phyloP scores from a whole-genome alignment of 2,113 vertebrate species.

The Hydropotes inermis region DNA sequence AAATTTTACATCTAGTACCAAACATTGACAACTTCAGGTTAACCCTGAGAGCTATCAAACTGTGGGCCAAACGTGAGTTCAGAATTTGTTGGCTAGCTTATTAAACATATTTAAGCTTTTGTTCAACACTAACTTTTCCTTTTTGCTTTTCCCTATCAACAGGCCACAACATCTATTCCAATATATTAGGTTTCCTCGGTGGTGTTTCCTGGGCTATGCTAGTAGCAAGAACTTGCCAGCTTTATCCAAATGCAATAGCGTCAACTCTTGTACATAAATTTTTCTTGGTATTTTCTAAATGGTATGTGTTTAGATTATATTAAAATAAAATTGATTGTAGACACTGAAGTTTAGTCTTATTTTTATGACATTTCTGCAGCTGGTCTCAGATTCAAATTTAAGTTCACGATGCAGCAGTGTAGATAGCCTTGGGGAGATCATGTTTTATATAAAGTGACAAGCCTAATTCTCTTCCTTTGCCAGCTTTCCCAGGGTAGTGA shows the following conservation, averaged over 20 bases:
- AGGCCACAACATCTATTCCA: conserved; percentile 96
- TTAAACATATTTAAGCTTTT: conserved; percentile 32
- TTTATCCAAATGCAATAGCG: conserved; percentile 93
- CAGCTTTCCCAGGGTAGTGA: neutral
- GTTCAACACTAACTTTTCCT: conserved; percentile 64
- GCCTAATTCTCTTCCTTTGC: neutral
- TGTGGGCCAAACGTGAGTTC: conserved; percentile 95
- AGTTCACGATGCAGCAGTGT: conserved; percentile 38
- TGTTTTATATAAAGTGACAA: neutral
- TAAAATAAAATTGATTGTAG: conserved; percentile 88
- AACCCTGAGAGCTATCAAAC: conserved; percentile 93
- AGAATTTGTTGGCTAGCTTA: conserved; percentile 71
- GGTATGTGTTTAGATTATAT: conserved; percentile 88
- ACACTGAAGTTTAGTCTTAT: conserved; percentile 89
- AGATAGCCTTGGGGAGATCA: conserved; percentile 15
- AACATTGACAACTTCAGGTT: conserved; percentile 94
- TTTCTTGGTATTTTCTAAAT: conserved; percentile 96
- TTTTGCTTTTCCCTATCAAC: conserved; percentile 77
- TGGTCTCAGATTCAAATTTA: conserved; percentile 72
- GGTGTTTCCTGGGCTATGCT: conserved; percentile 95
- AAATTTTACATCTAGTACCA: conserved; percentile 94
- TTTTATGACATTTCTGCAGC: conserved; percentile 84
- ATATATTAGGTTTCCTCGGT: conserved; percentile 93
- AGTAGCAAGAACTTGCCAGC: conserved; percentile 93
- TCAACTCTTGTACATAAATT: conserved; percentile 95